These are phyloP conservation scores for Dynastes tityus DNA, from an alignment of 2,888 invertebrate genomes.

Conservation along the genomic window DNA sequence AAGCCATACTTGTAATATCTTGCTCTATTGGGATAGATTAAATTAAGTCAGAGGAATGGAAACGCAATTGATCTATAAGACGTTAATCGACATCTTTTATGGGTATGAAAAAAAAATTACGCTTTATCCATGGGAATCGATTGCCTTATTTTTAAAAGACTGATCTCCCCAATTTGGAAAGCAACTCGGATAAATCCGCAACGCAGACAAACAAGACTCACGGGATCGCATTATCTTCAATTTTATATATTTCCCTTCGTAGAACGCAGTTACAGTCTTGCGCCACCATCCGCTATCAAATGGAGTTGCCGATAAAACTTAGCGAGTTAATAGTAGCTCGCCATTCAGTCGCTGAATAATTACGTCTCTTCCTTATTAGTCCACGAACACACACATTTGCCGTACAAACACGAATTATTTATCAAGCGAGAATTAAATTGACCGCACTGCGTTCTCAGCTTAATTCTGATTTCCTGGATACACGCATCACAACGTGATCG, in stretches of 20 bases:
- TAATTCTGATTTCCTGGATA: conserved; percentile 3
- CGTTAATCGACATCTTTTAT: too few relatives aligned
- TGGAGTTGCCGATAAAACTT: conserved; percentile 45
- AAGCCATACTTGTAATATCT: too few relatives aligned
- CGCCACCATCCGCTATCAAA: neutral
- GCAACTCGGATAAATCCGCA: conserved; percentile 55
- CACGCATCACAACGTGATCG: neutral
- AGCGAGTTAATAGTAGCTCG: conserved; percentile 35
- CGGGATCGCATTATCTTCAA: conserved; percentile 56
- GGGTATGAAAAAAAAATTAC: neutral
- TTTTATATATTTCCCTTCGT: conserved; percentile 53
- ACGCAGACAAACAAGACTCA: conserved; percentile 53
- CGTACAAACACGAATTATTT: conserved; percentile 38
- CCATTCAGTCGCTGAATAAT: conserved; percentile 31
- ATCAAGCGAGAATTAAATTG: conserved; percentile 34
- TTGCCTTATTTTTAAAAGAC: conserved; percentile 52
- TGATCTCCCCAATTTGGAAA: conserved; percentile 56
- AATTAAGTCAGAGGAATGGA: too few relatives aligned
- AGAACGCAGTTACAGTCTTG: neutral
- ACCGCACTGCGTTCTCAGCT: neutral
- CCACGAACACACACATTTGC: conserved; percentile 5
- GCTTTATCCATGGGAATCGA: conserved; percentile 22
- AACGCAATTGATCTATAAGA: too few relatives aligned
- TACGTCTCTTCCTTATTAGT: conserved; percentile 27
- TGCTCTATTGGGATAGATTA: too few relatives aligned